Evolutionary conservation across 2,888 invertebrate genomes (phyloP).

Genomic region (Caradrina kadenii): DNA sequence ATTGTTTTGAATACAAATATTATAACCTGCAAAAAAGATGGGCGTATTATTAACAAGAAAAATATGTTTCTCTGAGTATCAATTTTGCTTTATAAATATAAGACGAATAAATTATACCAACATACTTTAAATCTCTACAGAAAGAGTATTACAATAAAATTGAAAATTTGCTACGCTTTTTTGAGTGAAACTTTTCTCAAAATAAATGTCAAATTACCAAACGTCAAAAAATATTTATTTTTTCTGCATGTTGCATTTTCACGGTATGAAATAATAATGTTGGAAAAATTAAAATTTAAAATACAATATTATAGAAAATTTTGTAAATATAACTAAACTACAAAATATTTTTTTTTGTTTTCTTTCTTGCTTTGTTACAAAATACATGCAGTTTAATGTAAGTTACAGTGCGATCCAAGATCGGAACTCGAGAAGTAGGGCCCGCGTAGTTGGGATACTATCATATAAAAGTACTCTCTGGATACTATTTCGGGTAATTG

Average conservation of each 20-base stretch:
- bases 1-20: slow-evolving; percentile 68
- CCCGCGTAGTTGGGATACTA: no score
- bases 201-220: slow-evolving; percentile 58
- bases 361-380: no score
- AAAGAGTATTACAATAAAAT: slow-evolving; percentile 27
- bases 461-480: no score
- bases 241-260: neutral
- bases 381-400: no score
- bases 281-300: neutral
- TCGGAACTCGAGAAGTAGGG: no score
- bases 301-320: neutral
- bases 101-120: neutral
- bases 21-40: slow-evolving; percentile 66
- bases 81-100: neutral
- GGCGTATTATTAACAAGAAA: slow-evolving; percentile 16
- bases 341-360: no score
- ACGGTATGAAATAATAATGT: neutral
- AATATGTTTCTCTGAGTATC: neutral
- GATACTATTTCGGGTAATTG: no score
- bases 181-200: slow-evolving; percentile 56
- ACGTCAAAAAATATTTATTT: slow-evolving; percentile 34
- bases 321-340: neutral
- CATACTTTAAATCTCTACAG: slow-evolving; percentile 29
- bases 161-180: slow-evolving; percentile 49
- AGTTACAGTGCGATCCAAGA: no score